Percentiles rank a stretch among this genome's conserved stretches.
phyloP scores from a whole-genome alignment of 1,140 invertebrate genomes.

The Drosophila varians region DNA sequence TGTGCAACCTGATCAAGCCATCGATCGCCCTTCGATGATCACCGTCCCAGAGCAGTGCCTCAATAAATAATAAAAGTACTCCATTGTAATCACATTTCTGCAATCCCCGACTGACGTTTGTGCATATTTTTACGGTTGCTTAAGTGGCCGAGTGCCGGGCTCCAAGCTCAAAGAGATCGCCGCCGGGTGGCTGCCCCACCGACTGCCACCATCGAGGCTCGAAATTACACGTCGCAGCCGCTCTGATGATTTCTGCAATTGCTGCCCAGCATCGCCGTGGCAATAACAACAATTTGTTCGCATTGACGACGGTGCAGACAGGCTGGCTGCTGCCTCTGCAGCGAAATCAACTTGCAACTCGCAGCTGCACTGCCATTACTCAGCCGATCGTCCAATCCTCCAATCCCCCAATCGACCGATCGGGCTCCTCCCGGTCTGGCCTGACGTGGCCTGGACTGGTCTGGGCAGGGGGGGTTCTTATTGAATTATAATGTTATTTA shows the following conservation, averaged over 20 bases:
- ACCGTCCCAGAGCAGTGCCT: conserved; percentile 29
- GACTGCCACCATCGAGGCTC: conserved; percentile 47
- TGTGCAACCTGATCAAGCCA: conserved; percentile 81
- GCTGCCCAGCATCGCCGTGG: conserved; percentile 47
- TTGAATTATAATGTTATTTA: conserved; percentile 80
- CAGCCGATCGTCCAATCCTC: conserved; percentile 9
- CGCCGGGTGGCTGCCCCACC: conserved; percentile 28
- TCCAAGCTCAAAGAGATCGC: conserved; percentile 60
- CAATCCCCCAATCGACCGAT: background rate
- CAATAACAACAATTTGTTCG: conserved; percentile 44
- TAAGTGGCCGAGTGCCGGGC: conserved; percentile 44
- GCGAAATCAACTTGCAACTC: conserved; percentile 6
- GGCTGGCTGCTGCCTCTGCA: conserved; percentile 42
- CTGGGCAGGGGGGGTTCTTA: conserved; percentile 45
- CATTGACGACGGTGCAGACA: conserved; percentile 52
- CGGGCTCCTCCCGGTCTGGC: conserved; percentile 30
- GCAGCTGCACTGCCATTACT: conserved; percentile 55
- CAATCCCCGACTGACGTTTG: conserved; percentile 23
- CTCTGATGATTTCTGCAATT: conserved; percentile 79
- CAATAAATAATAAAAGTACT: conserved; percentile 68
- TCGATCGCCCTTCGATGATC: conserved; percentile 16
- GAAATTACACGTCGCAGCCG: conserved; percentile 71
- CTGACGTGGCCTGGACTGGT: background rate
- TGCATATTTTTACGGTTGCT: conserved; percentile 73
- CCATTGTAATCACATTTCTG: conserved; percentile 56